Evolutionary conservation across 2,888 invertebrate genomes (phyloP).

Genomic region (Thera obeliscata): DNA sequence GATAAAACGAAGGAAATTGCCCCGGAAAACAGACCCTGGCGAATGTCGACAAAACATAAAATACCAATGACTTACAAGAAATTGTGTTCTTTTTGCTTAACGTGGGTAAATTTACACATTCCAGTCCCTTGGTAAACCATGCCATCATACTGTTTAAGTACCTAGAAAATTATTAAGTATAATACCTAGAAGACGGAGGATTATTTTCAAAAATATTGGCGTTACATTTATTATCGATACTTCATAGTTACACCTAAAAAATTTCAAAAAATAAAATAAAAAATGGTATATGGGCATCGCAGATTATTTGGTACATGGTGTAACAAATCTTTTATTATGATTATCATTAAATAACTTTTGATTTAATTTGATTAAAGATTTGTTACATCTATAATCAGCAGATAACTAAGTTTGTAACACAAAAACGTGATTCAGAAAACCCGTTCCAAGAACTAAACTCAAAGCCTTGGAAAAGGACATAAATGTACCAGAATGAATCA

Average conservation of each 20-base stretch:
- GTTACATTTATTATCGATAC: too few species aligned
- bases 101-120: slow-evolving; percentile 5
- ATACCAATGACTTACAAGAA: slow-evolving; percentile 32
- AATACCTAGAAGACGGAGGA: too few species aligned
- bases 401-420: neutral
- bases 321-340: too few species aligned
- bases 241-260: too few species aligned
- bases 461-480: slow-evolving; percentile 23
- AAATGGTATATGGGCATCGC: too few species aligned
- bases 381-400: neutral
- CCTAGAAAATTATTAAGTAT: too few species aligned
- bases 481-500: slow-evolving; percentile 40
- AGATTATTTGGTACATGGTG: too few species aligned
- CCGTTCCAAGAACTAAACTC: slow-evolving; percentile 14
- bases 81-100: slow-evolving; percentile 17
- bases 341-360: too few species aligned
- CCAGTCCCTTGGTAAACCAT: neutral
- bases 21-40: slow-evolving; percentile 32
- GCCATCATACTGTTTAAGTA: neutral
- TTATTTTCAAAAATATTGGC: too few species aligned
- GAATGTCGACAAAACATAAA: slow-evolving; percentile 30
- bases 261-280: too few species aligned
- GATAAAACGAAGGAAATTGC: slow-evolving; percentile 33
- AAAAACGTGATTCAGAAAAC: slow-evolving; percentile 17
- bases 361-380: too few species aligned